These are phyloP conservation scores for Geopemphigus sp. DNA, from an alignment of 1,140 invertebrate species.

Conservation along the genomic window DNA sequence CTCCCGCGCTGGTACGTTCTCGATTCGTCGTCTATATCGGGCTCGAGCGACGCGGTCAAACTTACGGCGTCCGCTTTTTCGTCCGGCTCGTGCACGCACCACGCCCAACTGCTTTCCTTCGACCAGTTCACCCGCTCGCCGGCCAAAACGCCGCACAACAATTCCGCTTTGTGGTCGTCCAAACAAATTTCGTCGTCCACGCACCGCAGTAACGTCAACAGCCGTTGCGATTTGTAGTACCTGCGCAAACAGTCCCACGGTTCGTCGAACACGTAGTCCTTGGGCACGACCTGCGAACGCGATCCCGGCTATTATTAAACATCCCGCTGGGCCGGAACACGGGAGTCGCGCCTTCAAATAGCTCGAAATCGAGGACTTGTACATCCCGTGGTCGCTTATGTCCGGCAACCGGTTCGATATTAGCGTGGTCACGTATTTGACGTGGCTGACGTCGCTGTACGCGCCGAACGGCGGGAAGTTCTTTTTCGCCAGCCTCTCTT, in stretches of 20 bases:
- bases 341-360: not conserved
- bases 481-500: slow-evolving; percentile 34
- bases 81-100: not conserved
- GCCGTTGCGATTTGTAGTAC: slow-evolving; percentile 17
- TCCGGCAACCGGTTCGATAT: not conserved
- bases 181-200: not conserved
- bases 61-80: not conserved
- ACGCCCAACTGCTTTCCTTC: not conserved
- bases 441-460: not conserved
- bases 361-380: not conserved
- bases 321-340: no score
- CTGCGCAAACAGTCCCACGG: not conserved
- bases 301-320: not conserved
- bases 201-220: not conserved
- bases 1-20: not conserved
- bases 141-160: not conserved
- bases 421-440: not conserved
- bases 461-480: slow-evolving; percentile 1
- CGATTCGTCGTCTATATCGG: not conserved
- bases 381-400: slow-evolving; percentile 5
- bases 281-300: slow-evolving; percentile 3
- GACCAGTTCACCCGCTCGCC: slow-evolving; percentile 8
- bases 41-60: no score
- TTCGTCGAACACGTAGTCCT: not conserved
- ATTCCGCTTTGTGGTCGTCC: slow-evolving; percentile 5